Evolutionary conservation across 2,113 vertebrate genomes (phyloP).

Genomic region (Myanophis thanlyinensis): DNA sequence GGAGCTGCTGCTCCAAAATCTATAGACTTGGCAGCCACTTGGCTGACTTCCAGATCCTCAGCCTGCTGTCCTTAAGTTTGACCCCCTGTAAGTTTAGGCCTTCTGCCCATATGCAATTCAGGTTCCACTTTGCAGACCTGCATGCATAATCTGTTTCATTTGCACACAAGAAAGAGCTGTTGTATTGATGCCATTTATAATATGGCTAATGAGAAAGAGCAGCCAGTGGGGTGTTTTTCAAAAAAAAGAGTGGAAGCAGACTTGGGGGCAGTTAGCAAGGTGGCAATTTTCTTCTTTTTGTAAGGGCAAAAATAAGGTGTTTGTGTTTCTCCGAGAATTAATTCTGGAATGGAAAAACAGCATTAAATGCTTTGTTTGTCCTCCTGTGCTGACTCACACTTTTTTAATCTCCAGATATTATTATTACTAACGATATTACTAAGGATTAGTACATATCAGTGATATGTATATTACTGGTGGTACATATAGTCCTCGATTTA

Average conservation of each 20-base stretch:
- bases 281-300: not conserved
- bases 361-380: not conserved
- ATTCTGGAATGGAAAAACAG: not conserved
- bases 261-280: not conserved
- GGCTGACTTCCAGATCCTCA: slow-evolving; percentile 26
- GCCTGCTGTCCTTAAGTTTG: slow-evolving; percentile 20
- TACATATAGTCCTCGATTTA: not conserved
- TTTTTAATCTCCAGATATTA: not conserved
- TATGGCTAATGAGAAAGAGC: not conserved
- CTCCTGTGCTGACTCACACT: not conserved
- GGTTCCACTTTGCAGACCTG: rapidly evolving
- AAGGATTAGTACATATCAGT: too few species aligned
- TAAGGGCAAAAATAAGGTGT: not conserved
- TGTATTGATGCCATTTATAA: not conserved
- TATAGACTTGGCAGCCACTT: slow-evolving; percentile 59
- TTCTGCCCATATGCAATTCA: not conserved
- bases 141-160: rapidly evolving
- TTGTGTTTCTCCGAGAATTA: not conserved
- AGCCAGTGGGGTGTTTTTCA: not conserved
- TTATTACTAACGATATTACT: not conserved
- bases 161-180: rapidly evolving
- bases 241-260: not conserved
- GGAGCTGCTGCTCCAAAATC: slow-evolving; percentile 65
- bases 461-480: not conserved
- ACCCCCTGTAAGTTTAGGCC: not conserved